Conservation (phyloP, 2,113 vertebrate species). For the Oriolus oriolus region DNA sequence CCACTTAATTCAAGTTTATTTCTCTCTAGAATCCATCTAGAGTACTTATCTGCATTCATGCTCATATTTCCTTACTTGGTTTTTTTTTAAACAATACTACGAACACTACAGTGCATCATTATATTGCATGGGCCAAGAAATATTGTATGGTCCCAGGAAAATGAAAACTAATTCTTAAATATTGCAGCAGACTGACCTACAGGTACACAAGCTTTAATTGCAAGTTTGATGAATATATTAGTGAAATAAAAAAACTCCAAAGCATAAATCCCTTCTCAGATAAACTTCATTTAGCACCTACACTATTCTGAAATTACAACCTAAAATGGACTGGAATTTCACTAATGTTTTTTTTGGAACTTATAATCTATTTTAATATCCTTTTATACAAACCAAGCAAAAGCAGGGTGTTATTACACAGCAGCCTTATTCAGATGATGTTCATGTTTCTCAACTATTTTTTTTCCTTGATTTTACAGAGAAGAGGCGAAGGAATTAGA, state of each 20-base stretch:
- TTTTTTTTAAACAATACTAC: not conserved
- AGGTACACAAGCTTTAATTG: not conserved
- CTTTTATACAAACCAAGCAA: not conserved
- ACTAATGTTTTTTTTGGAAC: conserved; percentile 18
- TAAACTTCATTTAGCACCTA: not conserved
- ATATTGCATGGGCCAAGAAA: not conserved
- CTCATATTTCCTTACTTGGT: not conserved
- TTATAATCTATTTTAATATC: not conserved
- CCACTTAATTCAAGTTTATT: not conserved
- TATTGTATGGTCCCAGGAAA: not conserved
- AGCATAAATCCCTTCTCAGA: not conserved
- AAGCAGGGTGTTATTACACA: not conserved
- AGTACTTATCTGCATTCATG: not conserved
- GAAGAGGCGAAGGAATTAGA: conserved; percentile 64
- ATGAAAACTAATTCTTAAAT: not conserved
- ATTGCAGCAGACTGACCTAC: not conserved
- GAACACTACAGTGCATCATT: not conserved
- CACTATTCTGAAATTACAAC: not conserved
- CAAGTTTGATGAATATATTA: not conserved
- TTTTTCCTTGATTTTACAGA: conserved; percentile 34
- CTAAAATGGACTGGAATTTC: not conserved
- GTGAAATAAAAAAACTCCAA: not conserved
- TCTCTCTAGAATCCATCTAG: not conserved
- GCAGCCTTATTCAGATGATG: not conserved
- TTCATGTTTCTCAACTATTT: conserved; percentile 28